Percentiles rank a stretch among this genome's conserved stretches.
phyloP scores from a whole-genome alignment of 2,797 vertebrate genomes.

The Amblyraja radiata region DNA sequence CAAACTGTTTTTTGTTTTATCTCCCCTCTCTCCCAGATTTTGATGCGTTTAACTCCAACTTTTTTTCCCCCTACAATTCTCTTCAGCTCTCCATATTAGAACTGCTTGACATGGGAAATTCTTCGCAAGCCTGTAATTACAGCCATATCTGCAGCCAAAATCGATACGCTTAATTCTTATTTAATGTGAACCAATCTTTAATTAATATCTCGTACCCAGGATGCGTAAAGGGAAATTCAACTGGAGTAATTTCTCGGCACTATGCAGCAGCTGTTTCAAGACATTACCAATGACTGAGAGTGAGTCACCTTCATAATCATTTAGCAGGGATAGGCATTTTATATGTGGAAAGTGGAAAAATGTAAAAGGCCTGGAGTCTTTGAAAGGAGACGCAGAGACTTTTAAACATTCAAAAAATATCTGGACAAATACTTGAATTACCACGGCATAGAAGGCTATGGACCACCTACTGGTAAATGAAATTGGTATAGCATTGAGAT shows the following conservation, averaged over 20 bases:
- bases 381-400: not conserved
- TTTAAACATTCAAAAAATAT: too few species aligned
- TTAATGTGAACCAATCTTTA: slow-evolving; percentile 31
- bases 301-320: not conserved
- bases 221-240: not conserved
- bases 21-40: not conserved
- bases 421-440: too few species aligned
- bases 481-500: too few species aligned
- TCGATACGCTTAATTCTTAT: slow-evolving; percentile 25
- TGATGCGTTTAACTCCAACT: not conserved
- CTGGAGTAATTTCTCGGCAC: not conserved
- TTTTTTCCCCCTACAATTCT: not conserved
- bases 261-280: not conserved
- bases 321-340: not conserved
- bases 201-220: slow-evolving; percentile 15
- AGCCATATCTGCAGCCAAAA: not conserved
- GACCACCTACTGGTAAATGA: too few species aligned
- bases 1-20: not conserved
- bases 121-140: not conserved
- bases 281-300: not conserved
- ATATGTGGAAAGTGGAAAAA: not conserved
- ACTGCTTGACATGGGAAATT: slow-evolving; percentile 29
- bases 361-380: not conserved
- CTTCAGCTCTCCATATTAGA: not conserved
- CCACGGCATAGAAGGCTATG: too few species aligned